phyloP scores from a whole-genome alignment of 2,113 vertebrate species.

The Echinops telfairi region DNA sequence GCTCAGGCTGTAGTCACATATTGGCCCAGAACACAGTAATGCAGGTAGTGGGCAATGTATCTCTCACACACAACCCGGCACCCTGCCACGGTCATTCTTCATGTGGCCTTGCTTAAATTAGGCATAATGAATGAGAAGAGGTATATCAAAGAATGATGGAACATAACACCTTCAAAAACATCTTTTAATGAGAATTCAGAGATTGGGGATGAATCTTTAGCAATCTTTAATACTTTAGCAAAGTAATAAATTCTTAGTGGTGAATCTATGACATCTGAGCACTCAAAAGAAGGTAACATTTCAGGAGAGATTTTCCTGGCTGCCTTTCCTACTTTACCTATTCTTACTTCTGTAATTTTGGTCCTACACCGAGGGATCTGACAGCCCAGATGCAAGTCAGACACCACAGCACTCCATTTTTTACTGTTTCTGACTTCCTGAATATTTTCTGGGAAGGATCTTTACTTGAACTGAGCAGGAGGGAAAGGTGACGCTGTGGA shows the following conservation, averaged over 20 bases:
- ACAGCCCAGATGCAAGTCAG: neutral
- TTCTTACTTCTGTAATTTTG: neutral
- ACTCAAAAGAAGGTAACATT: neutral
- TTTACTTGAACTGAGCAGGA: conserved; percentile 18
- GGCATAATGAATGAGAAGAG: too few relatives aligned
- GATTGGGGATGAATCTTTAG: too few relatives aligned
- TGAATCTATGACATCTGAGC: neutral
- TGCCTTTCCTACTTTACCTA: neutral
- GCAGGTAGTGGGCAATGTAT: neutral
- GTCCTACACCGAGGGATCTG: neutral
- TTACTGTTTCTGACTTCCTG: conserved; percentile 13
- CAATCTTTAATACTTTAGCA: neutral
- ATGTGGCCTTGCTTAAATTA: too few relatives aligned
- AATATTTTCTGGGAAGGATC: neutral
- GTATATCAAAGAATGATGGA: neutral
- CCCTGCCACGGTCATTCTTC: too few relatives aligned
- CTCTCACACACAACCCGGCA: neutral
- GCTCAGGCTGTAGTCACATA: neutral
- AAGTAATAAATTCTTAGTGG: neutral
- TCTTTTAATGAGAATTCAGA: neutral
- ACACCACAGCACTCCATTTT: neutral
- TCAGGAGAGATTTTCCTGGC: neutral
- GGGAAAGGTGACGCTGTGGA: neutral
- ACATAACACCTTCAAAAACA: neutral
- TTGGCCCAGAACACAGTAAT: neutral